Evolutionary conservation across 2,797 vertebrate species (phyloP).

Genomic region (Sebastiscus albofasciatus): DNA sequence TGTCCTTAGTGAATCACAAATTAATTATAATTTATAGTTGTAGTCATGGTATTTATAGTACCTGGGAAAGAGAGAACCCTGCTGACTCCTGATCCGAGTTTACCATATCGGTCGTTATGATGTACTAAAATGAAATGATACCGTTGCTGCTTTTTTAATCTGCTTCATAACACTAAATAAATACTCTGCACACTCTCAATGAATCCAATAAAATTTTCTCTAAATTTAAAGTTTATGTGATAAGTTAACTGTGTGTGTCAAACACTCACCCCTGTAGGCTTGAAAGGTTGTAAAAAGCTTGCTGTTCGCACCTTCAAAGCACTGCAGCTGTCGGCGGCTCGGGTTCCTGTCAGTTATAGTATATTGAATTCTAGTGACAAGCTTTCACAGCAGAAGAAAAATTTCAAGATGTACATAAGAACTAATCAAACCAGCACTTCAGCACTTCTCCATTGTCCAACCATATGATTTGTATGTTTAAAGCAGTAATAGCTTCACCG

Average conservation of each 20-base stretch:
- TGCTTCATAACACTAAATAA: conserved; percentile 5
- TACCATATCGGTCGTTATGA: not conserved
- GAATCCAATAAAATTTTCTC: conserved; percentile 5
- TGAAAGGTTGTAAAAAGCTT: not conserved
- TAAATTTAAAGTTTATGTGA: conserved; percentile 5
- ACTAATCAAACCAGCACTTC: not conserved
- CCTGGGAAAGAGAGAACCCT: conserved; percentile 17
- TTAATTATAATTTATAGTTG: too few species aligned
- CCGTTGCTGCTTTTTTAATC: not conserved
- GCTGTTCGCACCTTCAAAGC: not conserved
- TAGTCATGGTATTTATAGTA: not conserved
- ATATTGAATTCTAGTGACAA: not conserved
- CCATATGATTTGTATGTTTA: not conserved
- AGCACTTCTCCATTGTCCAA: not conserved
- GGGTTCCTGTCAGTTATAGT: not conserved
- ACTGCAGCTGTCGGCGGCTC: not conserved
- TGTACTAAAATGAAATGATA: conserved; percentile 18
- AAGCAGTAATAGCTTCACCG: not conserved
- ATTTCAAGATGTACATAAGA: not conserved
- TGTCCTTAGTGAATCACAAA: too few species aligned
- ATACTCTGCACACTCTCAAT: not conserved
- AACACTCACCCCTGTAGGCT: not conserved
- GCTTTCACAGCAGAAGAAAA: not conserved
- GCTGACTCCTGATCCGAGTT: not conserved
- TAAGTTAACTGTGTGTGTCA: conserved; percentile 6